Percentiles rank a stretch among this genome's conserved stretches.
Conservation (phyloP, 2,888 invertebrate species). For the Tinea trinotella region DNA sequence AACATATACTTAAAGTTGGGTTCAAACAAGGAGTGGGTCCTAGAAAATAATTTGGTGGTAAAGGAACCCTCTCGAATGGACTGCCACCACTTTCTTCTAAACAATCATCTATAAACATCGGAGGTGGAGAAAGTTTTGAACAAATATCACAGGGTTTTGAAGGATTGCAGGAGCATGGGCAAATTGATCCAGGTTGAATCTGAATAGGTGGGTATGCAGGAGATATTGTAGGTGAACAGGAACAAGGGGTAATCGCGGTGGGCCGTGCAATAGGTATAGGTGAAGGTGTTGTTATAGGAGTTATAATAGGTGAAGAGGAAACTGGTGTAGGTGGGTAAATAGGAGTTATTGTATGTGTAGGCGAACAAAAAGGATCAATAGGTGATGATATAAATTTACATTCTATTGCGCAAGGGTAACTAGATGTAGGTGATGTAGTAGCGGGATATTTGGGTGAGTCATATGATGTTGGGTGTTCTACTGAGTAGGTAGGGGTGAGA, state of each 20-base stretch:
- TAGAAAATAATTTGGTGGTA: background rate
- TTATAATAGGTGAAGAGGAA: background rate
- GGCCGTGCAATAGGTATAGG: background rate
- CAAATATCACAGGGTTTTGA: background rate
- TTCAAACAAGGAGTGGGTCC: background rate
- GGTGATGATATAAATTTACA: background rate
- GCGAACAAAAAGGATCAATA: too few species aligned
- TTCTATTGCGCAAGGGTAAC: background rate
- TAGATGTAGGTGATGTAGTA: background rate
- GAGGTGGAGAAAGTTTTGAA: background rate
- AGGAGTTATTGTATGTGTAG: too few species aligned
- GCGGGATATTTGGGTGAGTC: background rate
- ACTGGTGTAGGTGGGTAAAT: too few species aligned
- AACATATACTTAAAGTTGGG: background rate
- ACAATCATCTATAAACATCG: background rate
- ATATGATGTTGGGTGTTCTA: too few species aligned
- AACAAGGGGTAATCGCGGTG: background rate
- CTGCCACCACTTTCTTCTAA: background rate
- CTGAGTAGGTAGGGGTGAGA: background rate
- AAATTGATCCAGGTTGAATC: background rate
- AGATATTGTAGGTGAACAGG: background rate
- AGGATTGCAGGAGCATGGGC: background rate
- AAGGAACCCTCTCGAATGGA: background rate
- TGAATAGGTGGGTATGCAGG: background rate
- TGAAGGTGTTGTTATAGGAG: background rate